Evolutionary conservation across 2,888 invertebrate genomes (phyloP), one percentile per base, ranked within the genome.

Genomic region (Strigamia transsilvanica): DNA sequence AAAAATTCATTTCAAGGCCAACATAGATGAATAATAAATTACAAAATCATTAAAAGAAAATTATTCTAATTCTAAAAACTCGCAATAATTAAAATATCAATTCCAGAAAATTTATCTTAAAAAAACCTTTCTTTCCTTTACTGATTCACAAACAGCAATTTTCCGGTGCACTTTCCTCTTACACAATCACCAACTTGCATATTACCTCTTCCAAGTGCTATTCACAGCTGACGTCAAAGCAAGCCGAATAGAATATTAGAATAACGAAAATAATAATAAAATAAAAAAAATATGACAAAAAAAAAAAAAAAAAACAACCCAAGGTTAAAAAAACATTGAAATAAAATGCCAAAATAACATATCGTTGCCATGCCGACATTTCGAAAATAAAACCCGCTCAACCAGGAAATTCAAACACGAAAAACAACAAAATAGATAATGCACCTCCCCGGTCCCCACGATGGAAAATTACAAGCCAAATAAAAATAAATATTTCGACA

Each of bases 1-100:
- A 73, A 73, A 73, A 73, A 73, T 73, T 73, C 73, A 73, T 73
- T 73, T 73, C 73, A 73, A 73, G 73, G 73, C 73, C 32, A 73
- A 27, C 27, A 73, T 0, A 1, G 10, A 56, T 73, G 10, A 18
- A 73, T 27, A 73, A 73, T 6, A 73, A 27, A 32, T 27, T 66
- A 66, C 10, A 32, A 18, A n/a, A n/a, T 56, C 5, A 46, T 46
- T 46, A 15, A 46, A 38, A 4, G 0, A 38, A 38, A 38, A 38
- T 38, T 38, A 38, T 38, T 38, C 6, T 7, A 38, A 38, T 38
- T 38, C 27, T 3, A 27, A 27, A 27, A 27, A 27, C 3, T 27
- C 1, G 2, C 27, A 27, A 27, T 27, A 27, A 27, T 27, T 27
- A 27, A 27, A 27, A 27, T 27, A 27, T 2, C 1, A 27, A 27